Evolutionary conservation across 2,888 invertebrate genomes (phyloP).

Genomic region (Zaprionus obscuricornis): DNA sequence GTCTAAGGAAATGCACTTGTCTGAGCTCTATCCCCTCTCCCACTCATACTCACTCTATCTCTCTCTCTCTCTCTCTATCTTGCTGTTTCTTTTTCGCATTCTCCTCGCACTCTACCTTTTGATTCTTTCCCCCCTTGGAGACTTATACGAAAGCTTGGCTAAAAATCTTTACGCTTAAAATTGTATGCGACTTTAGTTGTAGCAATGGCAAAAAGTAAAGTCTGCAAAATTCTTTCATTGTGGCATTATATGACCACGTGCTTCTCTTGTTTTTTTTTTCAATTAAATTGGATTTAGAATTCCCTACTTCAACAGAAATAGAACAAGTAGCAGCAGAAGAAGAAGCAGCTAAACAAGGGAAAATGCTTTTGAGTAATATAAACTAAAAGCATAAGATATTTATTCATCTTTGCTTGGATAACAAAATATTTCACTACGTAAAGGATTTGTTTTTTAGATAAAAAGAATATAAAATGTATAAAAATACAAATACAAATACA

Average conservation of each 20-base stretch:
- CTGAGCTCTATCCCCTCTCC: no score
- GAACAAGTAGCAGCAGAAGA: no score
- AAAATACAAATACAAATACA: no score
- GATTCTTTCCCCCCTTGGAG: not conserved
- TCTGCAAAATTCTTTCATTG: slow-evolving; percentile 35
- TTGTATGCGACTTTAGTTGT: slow-evolving; percentile 48
- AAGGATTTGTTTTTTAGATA: no score
- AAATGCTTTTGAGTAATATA: not conserved
- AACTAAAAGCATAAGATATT: slow-evolving; percentile 6
- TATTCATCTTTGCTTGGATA: slow-evolving; percentile 7
- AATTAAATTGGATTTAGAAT: slow-evolving; percentile 54
- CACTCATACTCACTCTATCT: no score
- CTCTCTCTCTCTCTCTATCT: no score
- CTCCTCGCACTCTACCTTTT: not conserved
- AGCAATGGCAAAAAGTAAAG: slow-evolving; percentile 49
- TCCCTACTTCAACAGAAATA: no score
- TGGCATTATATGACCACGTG: slow-evolving; percentile 41
- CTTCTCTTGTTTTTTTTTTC: slow-evolving; percentile 45
- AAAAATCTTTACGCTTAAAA: slow-evolving; percentile 25
- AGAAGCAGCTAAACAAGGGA: no score
- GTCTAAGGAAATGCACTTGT: slow-evolving; percentile 54
- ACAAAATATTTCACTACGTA: not conserved
- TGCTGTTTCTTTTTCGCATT: slow-evolving; percentile 11
- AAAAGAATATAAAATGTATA: no score
- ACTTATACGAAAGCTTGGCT: no score